phyloP scores from a whole-genome alignment of 1,140 invertebrate species.

The Leptestheria dahalacensis region DNA sequence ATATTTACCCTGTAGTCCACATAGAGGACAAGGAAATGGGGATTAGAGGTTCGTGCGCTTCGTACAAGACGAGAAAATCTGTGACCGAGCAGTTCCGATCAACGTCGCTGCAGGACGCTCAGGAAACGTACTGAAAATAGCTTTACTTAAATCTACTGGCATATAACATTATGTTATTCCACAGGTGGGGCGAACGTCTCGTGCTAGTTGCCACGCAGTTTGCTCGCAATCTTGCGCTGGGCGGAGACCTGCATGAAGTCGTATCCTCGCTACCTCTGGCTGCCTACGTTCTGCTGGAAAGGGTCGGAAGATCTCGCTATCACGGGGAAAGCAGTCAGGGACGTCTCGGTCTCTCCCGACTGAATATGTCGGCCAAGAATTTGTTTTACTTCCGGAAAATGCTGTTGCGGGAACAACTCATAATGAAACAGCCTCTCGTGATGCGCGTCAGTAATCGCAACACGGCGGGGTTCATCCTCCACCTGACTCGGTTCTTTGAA shows the following conservation, averaged over 20 bases:
- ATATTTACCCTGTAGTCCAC: constrained; percentile 44
- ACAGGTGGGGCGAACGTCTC: constrained; percentile 41
- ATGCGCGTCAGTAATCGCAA: constrained; percentile 24
- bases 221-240: constrained; percentile 39
- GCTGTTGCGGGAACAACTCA: constrained; percentile 35
- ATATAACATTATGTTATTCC: constrained; percentile 18
- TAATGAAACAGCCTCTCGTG: constrained; percentile 36
- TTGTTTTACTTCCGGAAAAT: constrained; percentile 16
- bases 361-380: constrained; percentile 20
- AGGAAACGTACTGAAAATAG: constrained; percentile 28
- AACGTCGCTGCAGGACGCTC: constrained; percentile 30
- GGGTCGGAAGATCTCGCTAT: constrained; percentile 52
- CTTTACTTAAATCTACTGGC: constrained; percentile 7
- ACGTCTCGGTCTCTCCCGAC: constrained; percentile 34
- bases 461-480: constrained; percentile 36
- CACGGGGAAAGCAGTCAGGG: constrained; percentile 55
- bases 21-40: constrained; percentile 33
- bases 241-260: constrained; percentile 35
- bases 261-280: constrained; percentile 35
- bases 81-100: constrained; percentile 30
- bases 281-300: constrained; percentile 58
- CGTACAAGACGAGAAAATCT: constrained; percentile 36
- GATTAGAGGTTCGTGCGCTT: constrained; percentile 49
- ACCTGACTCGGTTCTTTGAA: constrained; percentile 42
- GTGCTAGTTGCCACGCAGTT: constrained; percentile 56